Evolutionary conservation across 2,113 vertebrate genomes (phyloP).

Genomic region (Chelonoidis abingdonii): DNA sequence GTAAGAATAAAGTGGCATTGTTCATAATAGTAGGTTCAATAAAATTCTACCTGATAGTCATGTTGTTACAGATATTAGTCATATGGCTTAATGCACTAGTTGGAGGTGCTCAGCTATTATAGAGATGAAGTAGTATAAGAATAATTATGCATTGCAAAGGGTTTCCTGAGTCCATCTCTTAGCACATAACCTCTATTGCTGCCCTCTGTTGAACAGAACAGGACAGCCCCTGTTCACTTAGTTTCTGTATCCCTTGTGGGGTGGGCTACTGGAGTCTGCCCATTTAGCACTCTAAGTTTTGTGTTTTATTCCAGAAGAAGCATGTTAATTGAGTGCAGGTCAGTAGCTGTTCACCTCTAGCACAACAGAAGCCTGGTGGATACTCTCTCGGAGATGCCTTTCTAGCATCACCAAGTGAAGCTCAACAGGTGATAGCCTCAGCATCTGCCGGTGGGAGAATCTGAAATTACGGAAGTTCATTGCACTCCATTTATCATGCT

Average conservation of each 20-base stretch:
- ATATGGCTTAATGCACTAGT: background rate
- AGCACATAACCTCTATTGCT: conserved; percentile 11
- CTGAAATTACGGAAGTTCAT: conserved; percentile 75
- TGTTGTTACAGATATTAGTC: background rate
- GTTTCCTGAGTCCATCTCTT: background rate
- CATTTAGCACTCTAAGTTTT: background rate
- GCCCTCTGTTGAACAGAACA: conserved; percentile 41
- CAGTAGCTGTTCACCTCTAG: background rate
- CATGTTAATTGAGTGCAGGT: accelerated
- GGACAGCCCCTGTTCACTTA: background rate
- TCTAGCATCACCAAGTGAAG: conserved; percentile 39
- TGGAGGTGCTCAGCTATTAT: accelerated
- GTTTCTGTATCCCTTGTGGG: background rate
- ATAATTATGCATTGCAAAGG: background rate
- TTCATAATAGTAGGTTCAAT: accelerated
- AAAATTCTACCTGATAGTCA: accelerated
- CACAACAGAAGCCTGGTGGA: background rate
- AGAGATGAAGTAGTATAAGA: accelerated
- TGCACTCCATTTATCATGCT: conserved; percentile 74
- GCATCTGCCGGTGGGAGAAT: conserved; percentile 69
- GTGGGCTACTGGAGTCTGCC: background rate
- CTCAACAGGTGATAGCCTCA: conserved; percentile 64
- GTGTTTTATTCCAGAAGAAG: background rate
- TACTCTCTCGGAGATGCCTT: background rate
- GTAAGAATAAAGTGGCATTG: background rate